Evolutionary conservation across 2,113 vertebrate species (phyloP).

Genomic region (Camelus dromedarius): DNA sequence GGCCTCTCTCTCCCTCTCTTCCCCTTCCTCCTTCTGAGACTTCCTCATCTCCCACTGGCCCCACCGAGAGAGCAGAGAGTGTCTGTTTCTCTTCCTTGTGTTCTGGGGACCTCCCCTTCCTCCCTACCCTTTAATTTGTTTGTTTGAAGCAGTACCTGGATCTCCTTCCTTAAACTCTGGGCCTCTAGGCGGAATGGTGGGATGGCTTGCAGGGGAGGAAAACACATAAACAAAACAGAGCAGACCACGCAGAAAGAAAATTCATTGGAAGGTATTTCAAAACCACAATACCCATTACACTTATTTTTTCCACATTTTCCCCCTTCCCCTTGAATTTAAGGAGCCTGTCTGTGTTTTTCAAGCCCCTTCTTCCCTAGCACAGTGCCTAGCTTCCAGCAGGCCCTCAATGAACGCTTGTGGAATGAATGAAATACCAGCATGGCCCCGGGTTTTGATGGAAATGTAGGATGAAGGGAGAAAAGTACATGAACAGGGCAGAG

Average conservation of each 20-base stretch:
- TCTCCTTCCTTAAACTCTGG: not conserved
- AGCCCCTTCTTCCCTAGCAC: not conserved
- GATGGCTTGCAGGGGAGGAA: not conserved
- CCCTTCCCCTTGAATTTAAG: not conserved
- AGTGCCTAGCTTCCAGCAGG: not conserved
- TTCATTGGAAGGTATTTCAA: not conserved
- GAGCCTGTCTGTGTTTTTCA: not conserved
- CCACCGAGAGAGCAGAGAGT: not conserved
- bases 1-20: not conserved
- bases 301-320: not conserved
- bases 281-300: not conserved
- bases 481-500: not conserved
- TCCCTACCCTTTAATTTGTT: not conserved
- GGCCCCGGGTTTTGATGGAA: not conserved
- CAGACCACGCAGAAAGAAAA: not conserved
- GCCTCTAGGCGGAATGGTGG: not conserved
- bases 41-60: not conserved
- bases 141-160: not conserved
- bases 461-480: not conserved
- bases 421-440: conserved; percentile 9
- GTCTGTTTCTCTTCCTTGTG: not conserved
- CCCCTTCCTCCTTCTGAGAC: not conserved
- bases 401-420: not conserved
- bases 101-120: not conserved
- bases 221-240: not conserved